Conservation (phyloP, 2,113 vertebrate genomes). For the Microtus richardsoni region DNA sequence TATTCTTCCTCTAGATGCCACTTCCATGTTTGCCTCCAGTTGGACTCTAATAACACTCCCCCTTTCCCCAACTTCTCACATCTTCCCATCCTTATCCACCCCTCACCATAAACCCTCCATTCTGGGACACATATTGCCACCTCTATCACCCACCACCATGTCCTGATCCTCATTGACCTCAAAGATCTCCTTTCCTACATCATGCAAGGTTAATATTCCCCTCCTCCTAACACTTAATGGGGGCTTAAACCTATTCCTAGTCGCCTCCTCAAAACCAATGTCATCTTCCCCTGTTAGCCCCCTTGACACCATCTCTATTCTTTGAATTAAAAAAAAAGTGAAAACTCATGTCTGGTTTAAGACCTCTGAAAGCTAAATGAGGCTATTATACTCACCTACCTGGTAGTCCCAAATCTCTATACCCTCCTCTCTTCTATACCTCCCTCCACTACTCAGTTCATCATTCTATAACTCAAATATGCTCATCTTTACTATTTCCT, state of each 20-base stretch:
- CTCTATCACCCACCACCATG: background rate
- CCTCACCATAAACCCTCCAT: background rate
- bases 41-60: background rate
- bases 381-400: background rate
- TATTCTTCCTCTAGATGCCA: background rate
- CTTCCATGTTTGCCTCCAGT: background rate
- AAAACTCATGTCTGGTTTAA: background rate
- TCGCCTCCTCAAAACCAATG: background rate
- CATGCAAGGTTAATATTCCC: background rate
- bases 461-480: background rate
- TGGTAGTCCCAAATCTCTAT: background rate
- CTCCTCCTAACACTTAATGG: background rate
- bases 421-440: background rate
- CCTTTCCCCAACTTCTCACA: background rate
- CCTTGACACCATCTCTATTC: background rate
- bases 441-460: background rate
- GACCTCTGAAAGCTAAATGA: background rate
- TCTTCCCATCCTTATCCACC: background rate
- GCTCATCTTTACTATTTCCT: background rate
- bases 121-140: background rate
- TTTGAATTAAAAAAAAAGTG: background rate
- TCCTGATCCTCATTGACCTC: background rate
- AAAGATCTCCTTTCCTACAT: background rate
- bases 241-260: background rate
- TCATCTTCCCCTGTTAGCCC: background rate